Base-by-base conservation (phyloP, 2,113 vertebrate species). In the Aegithalos caudatus region DNA sequence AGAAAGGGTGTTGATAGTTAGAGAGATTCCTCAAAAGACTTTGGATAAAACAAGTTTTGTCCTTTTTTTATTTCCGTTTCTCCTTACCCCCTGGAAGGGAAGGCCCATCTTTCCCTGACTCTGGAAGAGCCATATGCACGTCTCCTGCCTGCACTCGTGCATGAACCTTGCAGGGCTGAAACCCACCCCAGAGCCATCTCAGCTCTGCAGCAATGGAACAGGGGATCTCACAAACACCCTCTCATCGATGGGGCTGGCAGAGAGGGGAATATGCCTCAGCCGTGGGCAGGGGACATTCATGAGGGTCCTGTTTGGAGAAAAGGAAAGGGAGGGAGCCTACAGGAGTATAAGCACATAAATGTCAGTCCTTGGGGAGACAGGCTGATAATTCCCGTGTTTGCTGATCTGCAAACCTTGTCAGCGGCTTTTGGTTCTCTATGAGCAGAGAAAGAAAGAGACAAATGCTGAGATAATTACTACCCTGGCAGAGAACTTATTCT, bases 391-490 rank as follows among this genome's bases (percentile, higher is more conserved):
- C 86, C 92, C 76, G 3, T 81, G 88, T 35, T 84, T 93, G 78
- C 88, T 84, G 92, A 93, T 93, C 86, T 70, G 92, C 72, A 95
- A 90, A 96, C 82, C 72, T 90, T 92, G 82, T 93, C 82, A 88
- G 90, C 61, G 72, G 67, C 56, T 93, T 93, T 94, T 2, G 3
- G 28, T 90, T 93, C 82, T 76, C 80, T 44, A 0, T 0, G 66
- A 95, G 79, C 51, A 47, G 45, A 85, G 74, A 19, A 96, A 92
- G 85, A 87, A 90, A 93, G 80, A 96, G 94, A 93, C 94, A 96
- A 94, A 96, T 95, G 95, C 92, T 88, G 82, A 85, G 77, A 94
- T 94, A 93, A 97, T 94, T 94, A 95, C 94, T 86, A 77, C 60
- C 70, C 78, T 96, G 94, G 94, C 94, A 94, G 76, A 96, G 79